Evolutionary conservation across 2,797 vertebrate species (phyloP).

Genomic region (Sarcophilus harrisii): DNA sequence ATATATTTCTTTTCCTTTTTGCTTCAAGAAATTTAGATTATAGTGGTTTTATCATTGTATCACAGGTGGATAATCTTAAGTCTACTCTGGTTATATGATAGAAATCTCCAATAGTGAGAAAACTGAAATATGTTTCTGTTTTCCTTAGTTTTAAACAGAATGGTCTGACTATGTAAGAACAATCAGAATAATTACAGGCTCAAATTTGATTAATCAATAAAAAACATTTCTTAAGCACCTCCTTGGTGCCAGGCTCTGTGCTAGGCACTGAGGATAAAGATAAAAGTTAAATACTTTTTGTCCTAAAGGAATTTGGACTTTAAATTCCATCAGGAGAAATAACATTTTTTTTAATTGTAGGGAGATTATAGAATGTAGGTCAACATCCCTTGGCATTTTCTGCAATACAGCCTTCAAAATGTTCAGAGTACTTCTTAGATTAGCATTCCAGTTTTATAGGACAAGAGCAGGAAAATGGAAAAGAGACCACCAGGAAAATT

Average conservation of each 20-base stretch:
- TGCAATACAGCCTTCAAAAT: conserved; percentile 44
- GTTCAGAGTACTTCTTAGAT: conserved; percentile 38
- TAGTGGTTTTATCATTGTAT: conserved; percentile 47
- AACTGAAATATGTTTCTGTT: conserved; percentile 45
- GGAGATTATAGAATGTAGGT: background rate
- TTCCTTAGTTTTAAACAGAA: background rate
- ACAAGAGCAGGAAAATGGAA: conserved; percentile 48
- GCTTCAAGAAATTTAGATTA: conserved; percentile 10
- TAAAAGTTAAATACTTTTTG: background rate
- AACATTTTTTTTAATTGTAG: background rate
- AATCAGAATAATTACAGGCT: conserved; percentile 52
- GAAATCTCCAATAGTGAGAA: conserved; percentile 31
- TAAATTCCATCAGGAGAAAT: background rate
- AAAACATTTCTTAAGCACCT: background rate
- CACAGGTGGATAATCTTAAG: conserved; percentile 19
- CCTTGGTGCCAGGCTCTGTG: background rate
- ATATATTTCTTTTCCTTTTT: conserved; percentile 52
- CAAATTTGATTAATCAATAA: conserved; percentile 16
- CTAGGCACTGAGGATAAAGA: background rate
- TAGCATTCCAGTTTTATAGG: conserved; percentile 58
- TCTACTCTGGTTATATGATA: conserved; percentile 45
- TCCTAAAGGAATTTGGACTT: background rate
- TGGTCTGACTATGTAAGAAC: conserved; percentile 32
- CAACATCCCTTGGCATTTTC: background rate
- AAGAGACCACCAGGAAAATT: conserved; percentile 18